A percentile compares a stretch with the other conserved stretches of the same genome.
Evolutionary conservation across 1,140 invertebrate genomes (phyloP).

Genomic region (Adoxophyes honmai): DNA sequence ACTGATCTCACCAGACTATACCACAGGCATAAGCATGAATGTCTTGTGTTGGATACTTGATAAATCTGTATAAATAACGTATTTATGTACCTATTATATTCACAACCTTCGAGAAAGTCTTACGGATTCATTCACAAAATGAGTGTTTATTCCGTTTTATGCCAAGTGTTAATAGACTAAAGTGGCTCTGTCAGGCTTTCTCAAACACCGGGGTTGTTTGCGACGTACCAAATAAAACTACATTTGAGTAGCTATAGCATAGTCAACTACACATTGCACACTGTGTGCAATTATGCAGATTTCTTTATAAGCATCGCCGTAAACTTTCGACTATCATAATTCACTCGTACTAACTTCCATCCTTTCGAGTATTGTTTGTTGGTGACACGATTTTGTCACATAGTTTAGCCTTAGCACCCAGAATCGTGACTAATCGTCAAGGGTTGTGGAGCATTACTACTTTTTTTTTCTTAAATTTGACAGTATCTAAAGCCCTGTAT

Average conservation of each 20-base stretch:
- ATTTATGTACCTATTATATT: slow-evolving; percentile 15
- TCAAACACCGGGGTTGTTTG: background rate
- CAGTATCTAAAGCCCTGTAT: background rate
- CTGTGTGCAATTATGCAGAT: background rate
- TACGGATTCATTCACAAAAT: background rate
- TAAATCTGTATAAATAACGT: slow-evolving; percentile 18
- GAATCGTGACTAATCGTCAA: slow-evolving; percentile 10
- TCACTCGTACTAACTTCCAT: slow-evolving; percentile 1
- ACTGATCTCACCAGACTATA: slow-evolving; percentile 38
- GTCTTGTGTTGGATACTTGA: slow-evolving; percentile 46
- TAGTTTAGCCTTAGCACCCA: background rate
- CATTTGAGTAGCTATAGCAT: slow-evolving; percentile 11
- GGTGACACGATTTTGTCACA: slow-evolving; percentile 6
- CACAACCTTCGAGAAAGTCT: background rate
- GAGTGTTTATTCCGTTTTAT: background rate
- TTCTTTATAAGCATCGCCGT: background rate
- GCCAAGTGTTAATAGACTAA: background rate
- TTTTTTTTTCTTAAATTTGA: background rate
- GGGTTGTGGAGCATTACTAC: background rate
- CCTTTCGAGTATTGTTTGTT: background rate
- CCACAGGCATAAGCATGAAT: slow-evolving; percentile 56
- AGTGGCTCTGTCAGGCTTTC: background rate
- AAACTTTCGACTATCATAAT: background rate
- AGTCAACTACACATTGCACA: background rate
- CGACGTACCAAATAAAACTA: background rate